Percentiles rank a stretch among this genome's conserved stretches.
phyloP scores from a whole-genome alignment of 2,797 vertebrate genomes.

The Oceanodroma leucorhoa region DNA sequence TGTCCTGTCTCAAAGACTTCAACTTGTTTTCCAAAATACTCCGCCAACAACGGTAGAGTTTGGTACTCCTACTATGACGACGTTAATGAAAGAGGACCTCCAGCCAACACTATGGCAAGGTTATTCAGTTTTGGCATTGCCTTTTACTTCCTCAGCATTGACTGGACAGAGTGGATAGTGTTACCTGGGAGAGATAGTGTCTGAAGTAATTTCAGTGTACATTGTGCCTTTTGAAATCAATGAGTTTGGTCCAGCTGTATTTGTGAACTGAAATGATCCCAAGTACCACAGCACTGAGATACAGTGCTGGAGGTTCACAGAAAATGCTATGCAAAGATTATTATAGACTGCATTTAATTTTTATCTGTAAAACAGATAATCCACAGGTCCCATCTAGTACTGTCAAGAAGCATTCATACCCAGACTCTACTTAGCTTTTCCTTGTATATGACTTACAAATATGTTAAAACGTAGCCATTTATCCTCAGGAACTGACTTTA shows the following conservation, averaged over 20 bases:
- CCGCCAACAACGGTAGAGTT: rapidly evolving
- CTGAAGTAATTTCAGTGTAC: not conserved
- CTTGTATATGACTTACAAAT: not conserved
- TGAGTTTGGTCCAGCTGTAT: not conserved
- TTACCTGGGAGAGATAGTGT: not conserved
- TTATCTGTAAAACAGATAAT: not conserved
- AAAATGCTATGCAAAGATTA: not conserved
- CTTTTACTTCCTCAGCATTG: not conserved
- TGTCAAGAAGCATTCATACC: not conserved
- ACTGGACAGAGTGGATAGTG: not conserved
- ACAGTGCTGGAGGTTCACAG: not conserved
- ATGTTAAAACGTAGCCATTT: not conserved
- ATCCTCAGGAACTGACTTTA: not conserved
- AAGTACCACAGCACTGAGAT: not conserved
- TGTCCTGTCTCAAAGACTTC: not conserved
- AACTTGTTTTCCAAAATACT: not conserved
- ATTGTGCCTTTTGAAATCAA: not conserved
- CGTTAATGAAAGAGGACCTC: not conserved
- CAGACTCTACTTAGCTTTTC: not conserved
- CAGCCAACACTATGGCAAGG: not conserved
- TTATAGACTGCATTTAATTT: not conserved
- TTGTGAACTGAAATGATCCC: not conserved
- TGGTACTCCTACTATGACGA: not conserved
- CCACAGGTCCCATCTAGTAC: not conserved
- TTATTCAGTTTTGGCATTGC: not conserved